Percentiles rank a stretch among this genome's conserved stretches.
Evolutionary conservation across 2,797 vertebrate species (phyloP).

Genomic region (Pseudochaenichthys georgianus): DNA sequence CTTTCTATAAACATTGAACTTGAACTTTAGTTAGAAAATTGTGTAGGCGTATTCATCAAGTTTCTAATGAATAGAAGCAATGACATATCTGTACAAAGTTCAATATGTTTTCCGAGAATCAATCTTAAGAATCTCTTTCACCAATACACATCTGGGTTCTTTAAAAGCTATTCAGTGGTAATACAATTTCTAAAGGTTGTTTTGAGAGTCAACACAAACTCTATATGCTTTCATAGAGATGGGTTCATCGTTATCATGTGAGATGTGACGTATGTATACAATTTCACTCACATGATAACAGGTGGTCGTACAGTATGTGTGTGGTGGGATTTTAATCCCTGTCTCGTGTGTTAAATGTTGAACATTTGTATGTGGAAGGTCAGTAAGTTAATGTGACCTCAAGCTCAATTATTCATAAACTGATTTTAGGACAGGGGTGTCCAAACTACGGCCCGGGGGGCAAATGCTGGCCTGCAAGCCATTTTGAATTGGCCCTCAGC

Average conservation of each 20-base stretch:
- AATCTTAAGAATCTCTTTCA: constrained; percentile 1
- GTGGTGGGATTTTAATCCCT: neutral
- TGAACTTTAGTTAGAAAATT: neutral
- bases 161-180: neutral
- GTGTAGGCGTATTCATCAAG: neutral
- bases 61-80: neutral
- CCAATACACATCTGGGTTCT: neutral
- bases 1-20: constrained; percentile 9
- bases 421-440: neutral
- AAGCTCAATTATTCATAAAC: neutral
- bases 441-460: too few species aligned
- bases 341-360: neutral
- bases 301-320: neutral
- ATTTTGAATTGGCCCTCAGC: too few species aligned
- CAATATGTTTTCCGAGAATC: neutral
- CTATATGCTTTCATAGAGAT: neutral
- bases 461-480: too few species aligned
- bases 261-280: neutral
- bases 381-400: neutral
- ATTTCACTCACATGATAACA: constrained; percentile 7
- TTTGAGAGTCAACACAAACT: neutral
- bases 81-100: constrained; percentile 1
- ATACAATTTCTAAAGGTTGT: neutral
- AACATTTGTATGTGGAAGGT: neutral
- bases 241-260: neutral